phyloP scores from a whole-genome alignment of 2,113 vertebrate species.

The Oncorhynchus masou region DNA sequence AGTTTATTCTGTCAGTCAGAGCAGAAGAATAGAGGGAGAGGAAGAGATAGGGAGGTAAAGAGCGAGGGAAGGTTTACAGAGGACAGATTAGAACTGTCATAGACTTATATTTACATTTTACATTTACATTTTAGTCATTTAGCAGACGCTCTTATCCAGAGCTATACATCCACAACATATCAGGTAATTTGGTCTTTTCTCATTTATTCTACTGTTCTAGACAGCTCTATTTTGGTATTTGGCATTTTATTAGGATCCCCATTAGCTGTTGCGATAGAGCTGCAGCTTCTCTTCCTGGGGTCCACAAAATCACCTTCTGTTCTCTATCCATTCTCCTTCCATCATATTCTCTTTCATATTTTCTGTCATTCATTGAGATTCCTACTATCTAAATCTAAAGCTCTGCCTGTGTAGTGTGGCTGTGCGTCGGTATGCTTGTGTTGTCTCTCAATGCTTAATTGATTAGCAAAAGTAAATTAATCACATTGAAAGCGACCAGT shows the following conservation, averaged over 20 bases:
- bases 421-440: constrained; percentile 15
- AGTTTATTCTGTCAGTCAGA: constrained; percentile 47
- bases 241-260: no score
- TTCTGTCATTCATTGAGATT: background rate
- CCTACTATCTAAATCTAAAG: background rate
- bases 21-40: constrained; percentile 15
- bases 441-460: constrained; percentile 42
- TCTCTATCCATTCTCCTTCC: background rate
- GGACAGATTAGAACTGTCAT: constrained; percentile 29
- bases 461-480: constrained; percentile 60
- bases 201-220: background rate
- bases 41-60: constrained; percentile 29
- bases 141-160: constrained; percentile 24
- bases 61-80: constrained; percentile 20
- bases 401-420: background rate
- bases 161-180: constrained; percentile 16
- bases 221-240: background rate
- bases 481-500: constrained; percentile 36
- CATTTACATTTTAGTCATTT: no score
- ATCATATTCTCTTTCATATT: no score
- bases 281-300: no score
- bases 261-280: no score
- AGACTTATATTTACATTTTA: background rate
- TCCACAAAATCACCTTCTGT: no score
- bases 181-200: constrained; percentile 59